A percentile compares a stretch with the other conserved stretches of the same genome.
Conservation (phyloP, 2,797 vertebrate species). For the Tinamus major region DNA sequence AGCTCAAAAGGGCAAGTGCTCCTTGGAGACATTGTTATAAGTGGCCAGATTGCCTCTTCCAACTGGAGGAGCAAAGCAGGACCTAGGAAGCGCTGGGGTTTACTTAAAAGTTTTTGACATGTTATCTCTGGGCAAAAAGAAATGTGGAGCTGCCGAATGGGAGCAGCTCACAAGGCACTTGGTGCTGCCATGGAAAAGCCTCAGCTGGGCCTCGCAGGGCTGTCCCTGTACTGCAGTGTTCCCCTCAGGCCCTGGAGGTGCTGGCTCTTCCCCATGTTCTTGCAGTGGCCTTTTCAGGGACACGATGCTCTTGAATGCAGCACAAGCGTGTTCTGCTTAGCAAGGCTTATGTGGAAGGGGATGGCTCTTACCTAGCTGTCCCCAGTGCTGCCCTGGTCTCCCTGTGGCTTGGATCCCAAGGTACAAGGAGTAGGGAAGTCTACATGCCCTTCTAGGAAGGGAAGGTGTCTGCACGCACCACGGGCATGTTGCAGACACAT, state of each 20-base stretch:
- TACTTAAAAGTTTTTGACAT: not conserved
- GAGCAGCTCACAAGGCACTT: not conserved
- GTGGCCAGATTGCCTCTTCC: not conserved
- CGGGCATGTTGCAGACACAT: not conserved
- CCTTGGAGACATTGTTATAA: constrained; percentile 13
- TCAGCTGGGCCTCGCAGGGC: not conserved
- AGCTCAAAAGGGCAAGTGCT: constrained; percentile 42
- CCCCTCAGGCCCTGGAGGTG: fast-evolving
- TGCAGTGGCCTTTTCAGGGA: fast-evolving
- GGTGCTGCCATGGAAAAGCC: fast-evolving
- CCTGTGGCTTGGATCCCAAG: not conserved
- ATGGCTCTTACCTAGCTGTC: not conserved
- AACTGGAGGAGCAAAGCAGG: not conserved
- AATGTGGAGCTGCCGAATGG: not conserved
- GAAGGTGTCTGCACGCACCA: not conserved
- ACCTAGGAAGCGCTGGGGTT: not conserved
- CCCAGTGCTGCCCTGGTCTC: fast-evolving
- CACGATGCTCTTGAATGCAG: fast-evolving
- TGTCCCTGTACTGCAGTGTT: fast-evolving
- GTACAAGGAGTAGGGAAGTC: not conserved
- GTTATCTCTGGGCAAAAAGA: not conserved
- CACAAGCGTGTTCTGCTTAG: not conserved
- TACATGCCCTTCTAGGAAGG: not conserved
- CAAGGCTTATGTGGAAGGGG: not conserved
- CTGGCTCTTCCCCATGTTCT: fast-evolving